Conservation (phyloP, 1,140 invertebrate species). For the Physella acuta region DNA sequence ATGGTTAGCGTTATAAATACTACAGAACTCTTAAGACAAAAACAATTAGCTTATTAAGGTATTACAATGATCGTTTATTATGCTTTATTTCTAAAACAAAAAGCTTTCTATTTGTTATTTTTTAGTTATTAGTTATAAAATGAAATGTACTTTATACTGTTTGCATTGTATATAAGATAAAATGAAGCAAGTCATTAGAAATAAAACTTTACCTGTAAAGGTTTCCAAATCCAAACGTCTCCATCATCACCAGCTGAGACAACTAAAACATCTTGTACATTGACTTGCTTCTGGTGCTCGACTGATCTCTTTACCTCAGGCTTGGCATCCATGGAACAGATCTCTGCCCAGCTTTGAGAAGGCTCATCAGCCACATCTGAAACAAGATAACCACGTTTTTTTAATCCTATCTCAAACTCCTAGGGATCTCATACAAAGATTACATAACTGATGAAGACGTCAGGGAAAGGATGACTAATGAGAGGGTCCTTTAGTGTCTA, state of each 20-base stretch:
- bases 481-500: no score
- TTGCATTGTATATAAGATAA: neutral
- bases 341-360: conserved; percentile 25
- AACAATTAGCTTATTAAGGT: no score
- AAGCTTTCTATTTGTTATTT: neutral
- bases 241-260: conserved; percentile 57
- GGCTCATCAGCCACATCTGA: conserved; percentile 23
- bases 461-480: no score
- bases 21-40: no score
- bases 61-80: neutral
- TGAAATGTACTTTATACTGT: neutral
- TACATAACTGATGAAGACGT: no score
- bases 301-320: conserved; percentile 9
- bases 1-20: no score
- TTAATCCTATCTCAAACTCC: no score
- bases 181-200: neutral
- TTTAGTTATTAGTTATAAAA: neutral
- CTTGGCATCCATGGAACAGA: conserved; percentile 1
- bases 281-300: neutral
- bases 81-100: neutral
- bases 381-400: neutral
- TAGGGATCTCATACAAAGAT: no score
- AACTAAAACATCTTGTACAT: conserved; percentile 40
- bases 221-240: conserved; percentile 53
- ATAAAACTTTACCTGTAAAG: conserved; percentile 57